A percentile compares a stretch with the other conserved stretches of the same genome.
phyloP scores from a whole-genome alignment of 2,888 invertebrate genomes.

The Nomada fucata region DNA sequence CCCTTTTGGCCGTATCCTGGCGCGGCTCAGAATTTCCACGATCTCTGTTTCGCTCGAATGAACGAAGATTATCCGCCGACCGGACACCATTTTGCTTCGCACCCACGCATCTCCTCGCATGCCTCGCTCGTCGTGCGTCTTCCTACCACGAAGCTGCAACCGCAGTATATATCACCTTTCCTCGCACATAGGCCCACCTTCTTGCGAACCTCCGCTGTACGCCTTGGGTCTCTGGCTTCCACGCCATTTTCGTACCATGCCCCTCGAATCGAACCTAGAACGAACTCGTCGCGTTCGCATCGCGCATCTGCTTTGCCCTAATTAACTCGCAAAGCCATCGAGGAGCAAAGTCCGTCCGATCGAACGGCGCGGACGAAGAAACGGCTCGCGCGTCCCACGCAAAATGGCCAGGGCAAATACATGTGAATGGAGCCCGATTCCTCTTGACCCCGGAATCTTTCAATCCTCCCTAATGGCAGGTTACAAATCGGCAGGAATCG shows the following conservation, averaged over 20 bases:
- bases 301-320: neutral
- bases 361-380: neutral
- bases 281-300: too few species aligned
- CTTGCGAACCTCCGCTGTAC: constrained; percentile 29
- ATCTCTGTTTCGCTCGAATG: constrained; percentile 70
- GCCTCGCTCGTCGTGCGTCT: constrained; percentile 56
- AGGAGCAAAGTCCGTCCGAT: neutral
- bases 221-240: neutral
- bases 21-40: neutral
- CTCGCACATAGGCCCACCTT: constrained; percentile 73
- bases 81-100: constrained; percentile 81
- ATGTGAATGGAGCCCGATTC: constrained; percentile 74
- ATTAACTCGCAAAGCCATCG: neutral
- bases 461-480: constrained; percentile 83
- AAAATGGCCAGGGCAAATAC: constrained; percentile 74
- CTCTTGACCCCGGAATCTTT: constrained; percentile 79
- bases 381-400: constrained; percentile 35
- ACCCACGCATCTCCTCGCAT: constrained; percentile 81
- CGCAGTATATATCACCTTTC: constrained; percentile 78
- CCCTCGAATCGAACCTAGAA: neutral
- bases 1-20: neutral
- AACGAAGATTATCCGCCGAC: constrained; percentile 57
- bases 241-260: constrained; percentile 78
- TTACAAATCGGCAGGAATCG: constrained; percentile 65
- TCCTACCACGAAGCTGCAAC: constrained; percentile 75